Percentiles rank a stretch among this genome's conserved stretches.
phyloP scores from a whole-genome alignment of 2,113 vertebrate genomes.

The Muntiacus muntjak region DNA sequence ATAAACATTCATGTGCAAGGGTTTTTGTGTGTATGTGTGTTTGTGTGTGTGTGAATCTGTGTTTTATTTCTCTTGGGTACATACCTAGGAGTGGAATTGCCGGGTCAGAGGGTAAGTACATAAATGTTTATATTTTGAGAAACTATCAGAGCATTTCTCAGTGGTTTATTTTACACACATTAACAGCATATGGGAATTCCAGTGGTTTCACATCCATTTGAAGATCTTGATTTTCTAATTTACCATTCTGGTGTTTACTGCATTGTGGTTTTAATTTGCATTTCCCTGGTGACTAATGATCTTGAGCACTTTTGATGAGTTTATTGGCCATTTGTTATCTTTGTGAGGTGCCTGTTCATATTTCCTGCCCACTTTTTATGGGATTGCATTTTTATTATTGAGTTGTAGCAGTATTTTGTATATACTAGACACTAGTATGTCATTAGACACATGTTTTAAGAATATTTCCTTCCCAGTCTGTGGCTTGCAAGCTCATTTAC shows the following conservation, averaged over 20 bases:
- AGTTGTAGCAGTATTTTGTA: background rate
- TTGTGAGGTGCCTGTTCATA: background rate
- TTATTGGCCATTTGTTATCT: background rate
- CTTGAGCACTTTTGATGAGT: background rate
- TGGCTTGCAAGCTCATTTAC: background rate
- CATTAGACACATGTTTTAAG: background rate
- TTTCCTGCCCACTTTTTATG: background rate
- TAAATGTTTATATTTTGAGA: slow-evolving; percentile 11
- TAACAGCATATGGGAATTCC: background rate
- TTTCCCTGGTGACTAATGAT: background rate
- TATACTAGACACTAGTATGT: background rate
- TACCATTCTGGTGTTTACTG: background rate
- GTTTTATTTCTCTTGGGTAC: slow-evolving; percentile 1
- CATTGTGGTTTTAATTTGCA: background rate
- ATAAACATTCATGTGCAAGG: background rate
- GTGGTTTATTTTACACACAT: background rate
- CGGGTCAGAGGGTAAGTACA: background rate
- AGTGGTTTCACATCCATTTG: background rate
- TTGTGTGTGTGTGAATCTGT: background rate
- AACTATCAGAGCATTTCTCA: background rate
- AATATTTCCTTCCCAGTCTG: background rate
- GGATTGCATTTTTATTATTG: background rate
- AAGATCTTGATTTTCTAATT: background rate
- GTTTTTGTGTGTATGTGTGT: background rate
- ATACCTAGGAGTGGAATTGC: background rate